phyloP scores from a whole-genome alignment of 2,888 invertebrate genomes.

The Glyphotaelius pellucidus region DNA sequence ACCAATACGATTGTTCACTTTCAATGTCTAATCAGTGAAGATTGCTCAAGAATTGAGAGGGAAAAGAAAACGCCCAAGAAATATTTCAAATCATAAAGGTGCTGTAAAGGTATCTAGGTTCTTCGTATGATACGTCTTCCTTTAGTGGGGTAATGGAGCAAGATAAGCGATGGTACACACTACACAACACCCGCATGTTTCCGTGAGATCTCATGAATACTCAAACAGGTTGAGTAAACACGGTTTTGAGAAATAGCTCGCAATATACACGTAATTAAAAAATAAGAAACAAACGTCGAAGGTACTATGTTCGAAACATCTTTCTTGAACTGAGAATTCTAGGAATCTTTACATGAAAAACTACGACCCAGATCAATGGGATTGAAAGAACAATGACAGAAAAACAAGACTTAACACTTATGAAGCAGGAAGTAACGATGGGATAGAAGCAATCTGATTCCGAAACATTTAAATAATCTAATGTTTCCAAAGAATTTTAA shows the following conservation, averaged over 20 bases:
- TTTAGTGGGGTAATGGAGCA: not conserved
- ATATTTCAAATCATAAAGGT: not conserved
- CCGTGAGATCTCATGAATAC: slow-evolving; percentile 31
- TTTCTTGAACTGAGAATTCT: not conserved
- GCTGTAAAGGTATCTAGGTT: not conserved
- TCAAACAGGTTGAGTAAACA: slow-evolving; percentile 12
- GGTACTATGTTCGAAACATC: not conserved
- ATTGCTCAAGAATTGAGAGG: slow-evolving; percentile 12
- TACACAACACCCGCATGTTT: slow-evolving; percentile 32
- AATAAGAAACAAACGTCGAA: not conserved
- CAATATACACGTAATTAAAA: not conserved
- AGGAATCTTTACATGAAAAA: not conserved
- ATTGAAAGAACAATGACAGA: not conserved
- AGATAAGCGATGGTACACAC: not conserved
- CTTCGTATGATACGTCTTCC: not conserved
- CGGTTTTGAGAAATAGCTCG: not conserved
- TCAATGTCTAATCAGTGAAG: not conserved
- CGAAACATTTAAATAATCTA: not conserved
- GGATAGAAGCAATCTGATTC: not conserved
- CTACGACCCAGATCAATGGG: slow-evolving; percentile 6
- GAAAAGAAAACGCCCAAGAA: not conserved
- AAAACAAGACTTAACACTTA: not conserved
- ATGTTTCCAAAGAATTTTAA: not conserved
- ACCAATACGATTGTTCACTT: not conserved
- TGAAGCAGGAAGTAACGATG: not conserved